Base-by-base conservation (phyloP, 2,888 invertebrate genomes). In the Myopa tessellatipennis region DNA sequence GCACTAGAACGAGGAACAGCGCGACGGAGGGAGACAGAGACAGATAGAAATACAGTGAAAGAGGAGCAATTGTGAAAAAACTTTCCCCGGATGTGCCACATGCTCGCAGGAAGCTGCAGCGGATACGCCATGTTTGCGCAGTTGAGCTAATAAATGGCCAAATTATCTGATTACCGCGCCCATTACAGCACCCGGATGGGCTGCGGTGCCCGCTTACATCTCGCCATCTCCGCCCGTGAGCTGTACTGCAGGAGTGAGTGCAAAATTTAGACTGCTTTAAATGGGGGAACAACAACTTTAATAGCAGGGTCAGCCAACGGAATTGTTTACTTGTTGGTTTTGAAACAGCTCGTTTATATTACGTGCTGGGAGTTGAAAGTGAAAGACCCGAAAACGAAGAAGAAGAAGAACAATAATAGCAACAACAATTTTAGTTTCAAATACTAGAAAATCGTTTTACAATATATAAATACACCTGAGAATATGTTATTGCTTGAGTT, bases 131-230 rank as follows among this genome's bases (percentile, higher is more conserved):
- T 70, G 70, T 70, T 70, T 52, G 70, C 70, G 55, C 70, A 70
- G 70, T 70, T 52, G 34, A 70, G 55, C 70, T 70, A 70, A 70
- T 70, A 71, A 71, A 71, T 71, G 58, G 71, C 60, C n/a, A 71
- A 60, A 71, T 71, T 71, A 71, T 71, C 71, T 60, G 71, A 71
- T 71, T 71, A 71, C 71, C 60, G 55, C 55, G 16, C 10, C 5
- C 55, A 55, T 55, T 55, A 55, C 1, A 55, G 3, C 55, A 55
- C n/a, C 55, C 55, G n/a, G 16, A 55, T 55, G 55, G 14, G 55
- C n/a, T 55, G 14, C 10, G 55, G 55, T 55, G 16, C 16, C 55
- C 14, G 55, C 5, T 3, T 10, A 16, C 5, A 1, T 55, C 55
- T 1, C 3, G 1, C 8, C n/a, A 45, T 10, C 14, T 12, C 55